Base-by-base conservation (phyloP, 2,888 invertebrate genomes). In the Colletes collaris region DNA sequence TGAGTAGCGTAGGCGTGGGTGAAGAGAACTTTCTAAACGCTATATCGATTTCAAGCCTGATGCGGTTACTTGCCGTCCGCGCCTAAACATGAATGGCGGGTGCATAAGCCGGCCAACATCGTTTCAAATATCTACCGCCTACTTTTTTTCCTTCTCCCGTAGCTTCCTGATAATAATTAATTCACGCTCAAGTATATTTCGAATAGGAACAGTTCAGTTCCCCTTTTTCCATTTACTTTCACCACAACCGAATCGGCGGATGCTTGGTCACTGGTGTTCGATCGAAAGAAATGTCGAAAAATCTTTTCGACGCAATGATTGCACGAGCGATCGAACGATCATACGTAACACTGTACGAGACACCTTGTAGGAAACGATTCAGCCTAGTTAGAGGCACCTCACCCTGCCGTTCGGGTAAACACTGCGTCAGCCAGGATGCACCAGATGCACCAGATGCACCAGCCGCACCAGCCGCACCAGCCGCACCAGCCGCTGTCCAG, bases 1-100 rank as follows among this genome's bases (percentile, higher is more conserved):
- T 66, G 60, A 50, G 13, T 56, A 50, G 53, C 72, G 79, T 73
- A 85, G 84, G 89, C 86, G 89, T 88, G 86, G 87, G 86, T 87
- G 88, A 86, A 90, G 89, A 89, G 88, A 88, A 86, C 86, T 86
- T 86, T 85, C 89, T 86, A 88, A 91, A 89, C 88, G 89, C 87
- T 87, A 88, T 90, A 91, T 91, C 87, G 90, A 91, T 92, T 89
- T 90, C 87, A 86, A 83, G 82, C 66, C 66, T 69, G 76, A 82
- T 80, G 65, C 74, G 77, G 82, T 82, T 80, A 83, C 68, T 71
- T 70, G 74, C 74, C 79, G 77, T 79, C 69, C 69, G 79, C 64
- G 81, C 65, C 79, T 81, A 84, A 79, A 75, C 75, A 81, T 83
- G 81, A 84, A 81, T 81, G 76, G 67, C 70, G 63, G 58, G 62